A percentile compares a stretch with the other conserved stretches of the same genome.
These are phyloP conservation scores for Enteromius anoplus DNA, from an alignment of 2,797 vertebrate species.

Conservation along the genomic window DNA sequence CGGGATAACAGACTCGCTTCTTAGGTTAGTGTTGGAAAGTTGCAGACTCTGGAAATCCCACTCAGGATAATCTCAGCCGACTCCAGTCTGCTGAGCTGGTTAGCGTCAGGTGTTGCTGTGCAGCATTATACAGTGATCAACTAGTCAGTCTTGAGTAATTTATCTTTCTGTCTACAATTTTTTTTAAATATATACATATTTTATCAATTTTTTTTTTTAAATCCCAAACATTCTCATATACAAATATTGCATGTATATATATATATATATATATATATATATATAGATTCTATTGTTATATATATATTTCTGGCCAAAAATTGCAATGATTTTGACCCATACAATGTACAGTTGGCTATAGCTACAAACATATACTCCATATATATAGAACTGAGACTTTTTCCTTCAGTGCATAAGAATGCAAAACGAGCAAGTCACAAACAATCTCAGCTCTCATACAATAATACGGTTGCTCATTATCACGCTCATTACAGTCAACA, in stretches of 20 bases:
- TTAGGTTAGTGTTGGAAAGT: constrained; percentile 17
- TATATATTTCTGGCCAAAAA: too few species aligned
- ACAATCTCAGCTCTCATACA: background rate
- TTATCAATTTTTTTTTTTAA: too few species aligned
- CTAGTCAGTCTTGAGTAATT: background rate
- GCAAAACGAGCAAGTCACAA: background rate
- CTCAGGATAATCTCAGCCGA: background rate
- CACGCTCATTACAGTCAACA: background rate
- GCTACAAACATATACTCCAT: too few species aligned
- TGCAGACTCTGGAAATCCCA: constrained; percentile 32
- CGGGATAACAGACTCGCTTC: background rate
- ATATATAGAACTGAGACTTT: background rate
- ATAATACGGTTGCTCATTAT: background rate
- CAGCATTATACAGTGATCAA: background rate
- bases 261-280: too few species aligned
- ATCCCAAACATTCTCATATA: too few species aligned
- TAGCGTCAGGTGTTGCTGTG: background rate
- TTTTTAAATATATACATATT: background rate
- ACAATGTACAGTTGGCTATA: too few species aligned
- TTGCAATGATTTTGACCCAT: too few species aligned
- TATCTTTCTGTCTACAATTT: background rate
- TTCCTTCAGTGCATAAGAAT: background rate
- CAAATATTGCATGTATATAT: too few species aligned
- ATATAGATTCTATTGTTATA: too few species aligned
- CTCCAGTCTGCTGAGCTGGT: background rate